Evolutionary conservation across 2,888 invertebrate species (phyloP).

Genomic region (Orthosia cruda): DNA sequence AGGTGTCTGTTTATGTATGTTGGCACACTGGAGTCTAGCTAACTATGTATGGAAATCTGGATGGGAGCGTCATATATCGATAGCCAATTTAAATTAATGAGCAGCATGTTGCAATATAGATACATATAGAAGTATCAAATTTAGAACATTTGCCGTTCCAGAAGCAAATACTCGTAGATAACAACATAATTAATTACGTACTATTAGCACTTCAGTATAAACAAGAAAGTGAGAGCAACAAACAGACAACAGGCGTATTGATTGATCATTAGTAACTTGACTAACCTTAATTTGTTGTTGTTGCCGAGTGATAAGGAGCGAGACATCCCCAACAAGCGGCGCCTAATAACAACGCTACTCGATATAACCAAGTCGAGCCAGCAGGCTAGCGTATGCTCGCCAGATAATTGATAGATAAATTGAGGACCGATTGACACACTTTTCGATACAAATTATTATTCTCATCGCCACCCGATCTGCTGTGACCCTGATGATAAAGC

Average conservation of each 20-base stretch:
- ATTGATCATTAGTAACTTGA: conserved; percentile 76
- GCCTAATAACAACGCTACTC: conserved; percentile 69
- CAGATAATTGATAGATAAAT: conserved; percentile 63
- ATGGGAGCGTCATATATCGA: too few species aligned
- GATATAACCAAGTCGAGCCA: conserved; percentile 67
- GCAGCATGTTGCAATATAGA: too few species aligned
- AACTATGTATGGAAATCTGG: neutral
- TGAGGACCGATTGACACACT: conserved; percentile 73
- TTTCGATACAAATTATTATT: conserved; percentile 67
- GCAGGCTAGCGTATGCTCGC: conserved; percentile 55
- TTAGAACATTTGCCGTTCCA: neutral
- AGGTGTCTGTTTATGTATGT: too few species aligned
- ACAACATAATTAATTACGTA: conserved; percentile 13
- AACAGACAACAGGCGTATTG: conserved; percentile 61
- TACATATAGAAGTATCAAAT: neutral
- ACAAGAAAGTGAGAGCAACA: conserved; percentile 35
- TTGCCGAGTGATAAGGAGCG: conserved; percentile 75
- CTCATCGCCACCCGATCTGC: conserved; percentile 59
- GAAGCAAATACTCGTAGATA: conserved; percentile 19
- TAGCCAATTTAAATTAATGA: too few species aligned
- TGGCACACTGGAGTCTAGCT: neutral
- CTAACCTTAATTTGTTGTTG: conserved; percentile 84
- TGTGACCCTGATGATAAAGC: conserved; percentile 68
- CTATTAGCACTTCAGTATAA: conserved; percentile 19
- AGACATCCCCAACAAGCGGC: conserved; percentile 74